Conservation (phyloP, 2,113 vertebrate species). For the Pseudorasbora parva region DNA sequence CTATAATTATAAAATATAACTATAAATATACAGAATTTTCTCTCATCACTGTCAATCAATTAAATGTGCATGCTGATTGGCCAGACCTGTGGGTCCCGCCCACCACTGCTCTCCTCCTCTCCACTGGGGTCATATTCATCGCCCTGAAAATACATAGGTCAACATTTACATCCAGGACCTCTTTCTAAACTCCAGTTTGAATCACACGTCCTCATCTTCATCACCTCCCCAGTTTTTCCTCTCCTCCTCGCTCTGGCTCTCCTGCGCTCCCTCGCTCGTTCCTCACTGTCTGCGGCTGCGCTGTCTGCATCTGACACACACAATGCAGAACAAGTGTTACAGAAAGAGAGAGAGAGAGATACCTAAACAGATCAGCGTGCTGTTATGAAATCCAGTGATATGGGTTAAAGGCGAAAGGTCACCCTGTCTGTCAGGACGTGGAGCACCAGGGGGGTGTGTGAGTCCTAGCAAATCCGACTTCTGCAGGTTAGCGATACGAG, state of each 20-base stretch:
- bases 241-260: conserved; percentile 73
- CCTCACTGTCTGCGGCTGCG: conserved; percentile 71
- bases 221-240: conserved; percentile 72
- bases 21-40: too few relatives aligned
- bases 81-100: conserved; percentile 73
- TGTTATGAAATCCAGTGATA: neutral
- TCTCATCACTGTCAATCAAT: conserved; percentile 5
- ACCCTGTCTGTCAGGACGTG: conserved; percentile 73
- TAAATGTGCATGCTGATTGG: conserved; percentile 3
- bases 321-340: neutral
- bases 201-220: neutral
- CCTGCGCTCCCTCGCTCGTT: conserved; percentile 73
- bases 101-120: conserved; percentile 75
- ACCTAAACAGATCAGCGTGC: neutral
- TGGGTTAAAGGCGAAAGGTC: neutral
- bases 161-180: conserved; percentile 19
- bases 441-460: conserved; percentile 77
- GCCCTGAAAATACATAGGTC: conserved; percentile 61
- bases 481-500: conserved; percentile 83
- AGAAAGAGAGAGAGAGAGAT: neutral
- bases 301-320: conserved; percentile 69
- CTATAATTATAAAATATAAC: too few relatives aligned
- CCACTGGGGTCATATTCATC: conserved; percentile 76
- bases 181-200: neutral
- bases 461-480: conserved; percentile 84